Evolutionary conservation across 1,140 invertebrate species (phyloP).

Genomic region (Zaprionus camerounensis): DNA sequence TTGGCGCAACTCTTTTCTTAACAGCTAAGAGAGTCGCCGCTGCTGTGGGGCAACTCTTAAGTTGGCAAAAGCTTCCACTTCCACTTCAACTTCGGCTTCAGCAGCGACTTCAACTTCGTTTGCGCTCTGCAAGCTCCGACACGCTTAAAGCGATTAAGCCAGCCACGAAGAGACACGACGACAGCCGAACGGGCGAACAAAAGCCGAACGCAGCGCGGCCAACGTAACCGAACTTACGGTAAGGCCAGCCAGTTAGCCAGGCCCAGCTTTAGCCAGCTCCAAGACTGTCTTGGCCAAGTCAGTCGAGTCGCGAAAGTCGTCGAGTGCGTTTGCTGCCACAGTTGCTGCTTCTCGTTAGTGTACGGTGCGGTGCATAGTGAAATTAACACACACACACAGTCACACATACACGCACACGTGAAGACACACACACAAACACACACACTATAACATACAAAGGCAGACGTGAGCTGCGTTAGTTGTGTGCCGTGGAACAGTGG

Average conservation of each 20-base stretch:
- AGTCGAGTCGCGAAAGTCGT: slow-evolving; percentile 83
- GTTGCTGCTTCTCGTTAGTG: slow-evolving; percentile 58
- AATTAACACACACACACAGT: slow-evolving; percentile 26
- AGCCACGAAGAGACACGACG: not conserved
- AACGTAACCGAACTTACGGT: slow-evolving; percentile 78
- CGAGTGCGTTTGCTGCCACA: slow-evolving; percentile 78
- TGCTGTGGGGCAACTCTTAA: slow-evolving; percentile 13
- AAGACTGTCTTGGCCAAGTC: slow-evolving; percentile 64
- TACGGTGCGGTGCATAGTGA: slow-evolving; percentile 47
- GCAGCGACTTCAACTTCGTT: not conserved
- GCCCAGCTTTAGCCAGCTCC: slow-evolving; percentile 28
- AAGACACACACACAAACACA: slow-evolving; percentile 9
- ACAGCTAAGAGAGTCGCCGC: slow-evolving; percentile 38
- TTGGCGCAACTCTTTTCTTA: not conserved
- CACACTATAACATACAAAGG: not conserved
- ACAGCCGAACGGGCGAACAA: slow-evolving; percentile 38
- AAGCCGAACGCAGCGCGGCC: slow-evolving; percentile 23
- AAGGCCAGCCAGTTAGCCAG: slow-evolving; percentile 56
- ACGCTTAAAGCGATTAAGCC: slow-evolving; percentile 74
- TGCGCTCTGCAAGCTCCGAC: slow-evolving; percentile 62
- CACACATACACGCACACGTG: slow-evolving; percentile 5
- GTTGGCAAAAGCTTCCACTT: slow-evolving; percentile 25
- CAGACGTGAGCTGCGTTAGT: not conserved
- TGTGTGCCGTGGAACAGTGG: slow-evolving; percentile 46
- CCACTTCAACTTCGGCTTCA: not conserved